Base-by-base conservation (phyloP, 2,113 vertebrate genomes). In the Sander lucioperca region DNA sequence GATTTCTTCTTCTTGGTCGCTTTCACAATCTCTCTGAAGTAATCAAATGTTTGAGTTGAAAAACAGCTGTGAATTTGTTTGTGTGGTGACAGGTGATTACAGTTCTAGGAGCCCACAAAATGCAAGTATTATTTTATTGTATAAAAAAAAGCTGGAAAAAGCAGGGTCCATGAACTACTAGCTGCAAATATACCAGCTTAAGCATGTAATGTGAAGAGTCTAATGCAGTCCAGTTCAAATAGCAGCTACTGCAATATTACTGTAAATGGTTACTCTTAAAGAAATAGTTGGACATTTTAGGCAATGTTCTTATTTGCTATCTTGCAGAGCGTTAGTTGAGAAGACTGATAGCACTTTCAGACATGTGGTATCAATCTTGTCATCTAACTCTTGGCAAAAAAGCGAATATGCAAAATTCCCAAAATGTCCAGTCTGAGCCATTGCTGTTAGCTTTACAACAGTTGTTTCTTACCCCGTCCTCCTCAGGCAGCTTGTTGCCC, bases 1-100 rank as follows among this genome's bases (percentile, higher is more conserved):
- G 1, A 93, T 85, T 25, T 97, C 96, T 71, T 97, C 97, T 56
- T 99, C 97, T 9, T 94, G 91, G 92, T 99, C 97, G 48, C 98
- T 99, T 91, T 97, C 97, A 84, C 96, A 97, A n/a, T 95, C 95
- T 77, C 96, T 96, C 97, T 98, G 86, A 94, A 72, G 81, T 51
- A 57, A 66, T 23, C 5, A 73, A 57, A 47, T 2, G 16, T 47
- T 66, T 48, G 12, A n/a, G 23, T 56, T 67, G 21, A 59, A 45
- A 58, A 65, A 74, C 51, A 65, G 56, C n/a, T 63, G 36, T 30
- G 14, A 19, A 25, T 5, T 39, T 33, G 39, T 23, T 47, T 27
- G 25, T 33, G 30, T 59, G 30, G 19, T 43, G 51, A 66, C 15
- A 45, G 33, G 48, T 23, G 39, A 66, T 57, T 23, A 66, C 50